Percentiles rank a stretch among this genome's conserved stretches.
phyloP scores from a whole-genome alignment of 2,888 invertebrate species.

The Pristionchus fissidentatus region DNA sequence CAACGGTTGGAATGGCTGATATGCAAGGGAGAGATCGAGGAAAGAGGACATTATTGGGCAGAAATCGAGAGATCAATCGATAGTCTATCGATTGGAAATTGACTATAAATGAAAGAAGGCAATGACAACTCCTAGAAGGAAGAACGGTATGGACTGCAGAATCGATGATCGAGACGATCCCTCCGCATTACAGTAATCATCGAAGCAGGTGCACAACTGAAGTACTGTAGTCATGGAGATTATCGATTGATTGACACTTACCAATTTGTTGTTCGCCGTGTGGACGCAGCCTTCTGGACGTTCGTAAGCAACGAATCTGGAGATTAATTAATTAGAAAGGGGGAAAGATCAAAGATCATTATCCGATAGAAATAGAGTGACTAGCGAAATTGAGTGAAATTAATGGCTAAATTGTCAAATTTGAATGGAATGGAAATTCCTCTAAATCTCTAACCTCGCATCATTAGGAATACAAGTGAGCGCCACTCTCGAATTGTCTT shows the following conservation, averaged over 20 bases:
- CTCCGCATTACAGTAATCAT: conserved; percentile 90
- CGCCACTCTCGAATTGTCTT: conserved; percentile 60
- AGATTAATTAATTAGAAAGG: neutral
- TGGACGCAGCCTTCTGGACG: conserved; percentile 19
- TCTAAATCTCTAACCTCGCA: conserved; percentile 51
- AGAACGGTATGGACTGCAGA: conserved; percentile 3
- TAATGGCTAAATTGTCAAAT: neutral
- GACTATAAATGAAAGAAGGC: conserved; percentile 10
- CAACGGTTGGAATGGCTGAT: conserved; percentile 4
- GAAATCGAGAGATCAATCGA: conserved; percentile 6
- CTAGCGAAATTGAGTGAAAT: too few relatives aligned
- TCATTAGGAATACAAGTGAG: conserved; percentile 62
- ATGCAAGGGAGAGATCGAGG: neutral
- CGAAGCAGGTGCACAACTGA: conserved; percentile 84
- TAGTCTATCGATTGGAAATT: neutral
- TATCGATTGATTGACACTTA: neutral
- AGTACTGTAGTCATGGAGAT: neutral
- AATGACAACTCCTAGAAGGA: conserved; percentile 16
- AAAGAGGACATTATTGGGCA: conserved; percentile 8
- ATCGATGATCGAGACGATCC: conserved; percentile 82
- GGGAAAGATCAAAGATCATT: neutral
- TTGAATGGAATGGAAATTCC: too few relatives aligned
- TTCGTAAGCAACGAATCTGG: conserved; percentile 17
- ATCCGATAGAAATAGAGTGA: neutral
- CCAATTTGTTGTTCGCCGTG: conserved; percentile 1